phyloP scores from a whole-genome alignment of 2,888 invertebrate species.

The Dolichomitus sp. region DNA sequence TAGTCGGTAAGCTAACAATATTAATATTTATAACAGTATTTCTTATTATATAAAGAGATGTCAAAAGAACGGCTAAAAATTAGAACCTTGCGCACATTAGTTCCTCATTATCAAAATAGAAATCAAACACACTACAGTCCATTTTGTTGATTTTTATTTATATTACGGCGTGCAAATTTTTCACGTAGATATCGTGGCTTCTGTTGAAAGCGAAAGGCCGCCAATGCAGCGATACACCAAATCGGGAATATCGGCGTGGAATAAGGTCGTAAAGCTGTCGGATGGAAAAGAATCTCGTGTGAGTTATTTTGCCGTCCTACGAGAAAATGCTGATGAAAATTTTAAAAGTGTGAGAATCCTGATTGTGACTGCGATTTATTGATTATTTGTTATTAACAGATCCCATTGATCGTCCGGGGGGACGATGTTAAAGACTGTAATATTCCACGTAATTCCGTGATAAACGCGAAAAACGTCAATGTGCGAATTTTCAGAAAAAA shows the following conservation, averaged over 20 bases:
- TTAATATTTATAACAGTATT: too few relatives aligned
- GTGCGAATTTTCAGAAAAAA: background rate
- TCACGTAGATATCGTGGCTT: background rate
- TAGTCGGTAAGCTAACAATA: background rate
- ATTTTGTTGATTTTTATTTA: background rate
- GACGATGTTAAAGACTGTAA: background rate
- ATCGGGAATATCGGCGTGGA: background rate
- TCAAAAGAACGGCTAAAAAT: too few relatives aligned
- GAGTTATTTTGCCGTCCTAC: background rate
- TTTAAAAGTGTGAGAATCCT: background rate
- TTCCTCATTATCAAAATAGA: too few relatives aligned
- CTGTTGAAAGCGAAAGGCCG: background rate
- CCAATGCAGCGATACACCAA: background rate
- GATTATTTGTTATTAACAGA: background rate
- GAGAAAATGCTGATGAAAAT: background rate
- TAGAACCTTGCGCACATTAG: too few relatives aligned
- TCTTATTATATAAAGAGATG: too few relatives aligned
- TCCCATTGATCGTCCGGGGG: background rate
- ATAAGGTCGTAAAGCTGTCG: background rate
- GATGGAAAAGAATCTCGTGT: background rate
- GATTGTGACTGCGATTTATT: background rate
- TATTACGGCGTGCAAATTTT: background rate
- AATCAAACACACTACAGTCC: too few relatives aligned
- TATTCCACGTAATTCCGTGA: background rate
- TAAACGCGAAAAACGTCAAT: background rate